Evolutionary conservation across 2,797 vertebrate species (phyloP), one percentile per base, ranked within the genome.

Genomic region (Etheostoma perlongum): DNA sequence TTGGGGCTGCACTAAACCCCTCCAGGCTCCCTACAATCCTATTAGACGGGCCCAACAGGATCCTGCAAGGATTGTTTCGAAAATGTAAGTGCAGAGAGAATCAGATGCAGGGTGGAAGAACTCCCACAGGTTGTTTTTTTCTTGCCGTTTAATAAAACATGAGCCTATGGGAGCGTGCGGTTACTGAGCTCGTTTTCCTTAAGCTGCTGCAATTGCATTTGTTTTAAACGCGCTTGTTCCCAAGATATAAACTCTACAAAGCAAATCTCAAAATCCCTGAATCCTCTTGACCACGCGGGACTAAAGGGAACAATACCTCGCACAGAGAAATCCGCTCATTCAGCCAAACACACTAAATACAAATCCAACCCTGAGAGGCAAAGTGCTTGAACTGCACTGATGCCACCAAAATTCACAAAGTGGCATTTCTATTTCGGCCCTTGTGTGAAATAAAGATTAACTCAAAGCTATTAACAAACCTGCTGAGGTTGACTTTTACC

Each of bases 221-320:
- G 36, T 75, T 82, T 74, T 52, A 67, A 71, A 73, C 78, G 59
- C 0, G 4, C 78, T 46, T 72, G 63, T 71, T 78, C 67, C 67
- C 13, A 30, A 76, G 46, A 85, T 86, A 86, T 74, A 0, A 79
- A 72, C 80, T 77, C 74, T 66, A 80, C 73, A 82, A 84, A 83
- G 72, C 54, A 85, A 87, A 87, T 89, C 84, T 84, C 30, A 71
- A 85, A 82, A 82, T 87, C 85, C 83, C 74, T 9, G 76, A 87
- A 90, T 85, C 82, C 81, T 81, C 70, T 76, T 79, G 78, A 79
- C 79, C 83, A 79, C 66, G n/a, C 1, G 23, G 78, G 66, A 73
- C 60, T 59, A 46, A 53, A 49, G 61, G 61, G 58, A 88, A 88
- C 72, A 80, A 88, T 52, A 76, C 27, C 51, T 59, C 15, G 10